Evolutionary conservation across 37 sponge, comb jelly and placozoan species (phyloP).

Genomic region (Chondrosia reniformis): DNA sequence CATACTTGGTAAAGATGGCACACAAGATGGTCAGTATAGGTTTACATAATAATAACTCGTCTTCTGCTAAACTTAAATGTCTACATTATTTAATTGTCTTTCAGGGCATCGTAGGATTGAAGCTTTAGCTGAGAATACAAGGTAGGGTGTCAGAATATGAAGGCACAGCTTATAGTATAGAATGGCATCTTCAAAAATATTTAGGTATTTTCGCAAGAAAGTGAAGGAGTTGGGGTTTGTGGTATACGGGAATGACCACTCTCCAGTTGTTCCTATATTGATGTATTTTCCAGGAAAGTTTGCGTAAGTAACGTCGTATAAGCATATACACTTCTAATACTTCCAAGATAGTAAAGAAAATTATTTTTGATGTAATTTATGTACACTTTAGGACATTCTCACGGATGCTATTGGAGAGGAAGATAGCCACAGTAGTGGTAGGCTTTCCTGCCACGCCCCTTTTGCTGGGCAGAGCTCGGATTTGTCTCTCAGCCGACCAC

Average conservation of each 20-base stretch:
- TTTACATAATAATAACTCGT: background rate
- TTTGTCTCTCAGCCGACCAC: conserved; percentile 87
- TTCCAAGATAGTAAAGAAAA: too few species aligned
- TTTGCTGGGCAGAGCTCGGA: conserved; percentile 63
- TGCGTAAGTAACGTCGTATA: too few species aligned
- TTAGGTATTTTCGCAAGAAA: conserved; percentile 82
- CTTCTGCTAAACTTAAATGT: background rate
- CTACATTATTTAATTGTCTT: background rate
- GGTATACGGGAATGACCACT: conserved; percentile 75
- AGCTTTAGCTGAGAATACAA: conserved; percentile 73
- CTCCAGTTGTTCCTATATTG: conserved; percentile 68
- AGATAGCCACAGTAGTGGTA: conserved; percentile 90
- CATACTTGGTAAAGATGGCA: conserved; percentile 93
- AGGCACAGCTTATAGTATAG: background rate
- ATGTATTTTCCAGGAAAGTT: conserved; percentile 34
- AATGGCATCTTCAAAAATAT: background rate
- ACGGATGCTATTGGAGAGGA: conserved; percentile 55
- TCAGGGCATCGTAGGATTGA: conserved; percentile 60
- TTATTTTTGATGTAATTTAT: too few species aligned
- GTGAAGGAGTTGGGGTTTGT: conserved; percentile 86
- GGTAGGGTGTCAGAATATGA: conserved; percentile 29
- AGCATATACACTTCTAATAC: too few species aligned
- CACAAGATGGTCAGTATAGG: conserved; percentile 61
- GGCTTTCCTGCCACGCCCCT: conserved; percentile 96
- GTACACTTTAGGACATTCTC: conserved; percentile 47